phyloP scores from a whole-genome alignment of 2,888 invertebrate species.

The Sicus ferrugineus region DNA sequence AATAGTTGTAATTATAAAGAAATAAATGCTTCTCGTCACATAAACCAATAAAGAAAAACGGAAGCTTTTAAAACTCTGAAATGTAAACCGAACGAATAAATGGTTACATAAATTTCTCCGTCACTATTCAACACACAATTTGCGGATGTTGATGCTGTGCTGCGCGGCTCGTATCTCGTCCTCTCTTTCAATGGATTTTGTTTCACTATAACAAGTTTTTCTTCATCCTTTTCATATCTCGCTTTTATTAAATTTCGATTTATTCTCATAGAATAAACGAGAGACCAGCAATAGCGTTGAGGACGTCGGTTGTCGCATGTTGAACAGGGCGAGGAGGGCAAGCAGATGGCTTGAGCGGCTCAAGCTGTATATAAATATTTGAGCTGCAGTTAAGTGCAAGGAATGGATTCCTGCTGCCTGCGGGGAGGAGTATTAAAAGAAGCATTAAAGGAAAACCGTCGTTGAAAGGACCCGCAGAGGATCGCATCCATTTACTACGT shows the following conservation, averaged over 20 bases:
- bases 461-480: background rate
- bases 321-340: too few species aligned
- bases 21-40: too few species aligned
- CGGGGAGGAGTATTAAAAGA: background rate
- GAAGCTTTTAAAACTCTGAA: background rate
- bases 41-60: too few species aligned
- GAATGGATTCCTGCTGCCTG: background rate
- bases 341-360: too few species aligned
- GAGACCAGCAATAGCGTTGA: background rate
- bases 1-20: too few species aligned
- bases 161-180: background rate
- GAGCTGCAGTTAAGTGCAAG: background rate
- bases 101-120: background rate
- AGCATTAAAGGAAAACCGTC: background rate
- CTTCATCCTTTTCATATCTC: background rate
- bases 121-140: too few species aligned
- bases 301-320: too few species aligned
- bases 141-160: too few species aligned
- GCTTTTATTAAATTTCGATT: background rate
- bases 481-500: background rate
- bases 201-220: background rate
- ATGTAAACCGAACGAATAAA: background rate
- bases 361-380: slow-evolving; percentile 11
- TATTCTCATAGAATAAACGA: background rate
- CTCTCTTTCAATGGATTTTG: background rate